Base-by-base conservation (phyloP, 2,888 invertebrate genomes). In the Conops quadrifasciatus region DNA sequence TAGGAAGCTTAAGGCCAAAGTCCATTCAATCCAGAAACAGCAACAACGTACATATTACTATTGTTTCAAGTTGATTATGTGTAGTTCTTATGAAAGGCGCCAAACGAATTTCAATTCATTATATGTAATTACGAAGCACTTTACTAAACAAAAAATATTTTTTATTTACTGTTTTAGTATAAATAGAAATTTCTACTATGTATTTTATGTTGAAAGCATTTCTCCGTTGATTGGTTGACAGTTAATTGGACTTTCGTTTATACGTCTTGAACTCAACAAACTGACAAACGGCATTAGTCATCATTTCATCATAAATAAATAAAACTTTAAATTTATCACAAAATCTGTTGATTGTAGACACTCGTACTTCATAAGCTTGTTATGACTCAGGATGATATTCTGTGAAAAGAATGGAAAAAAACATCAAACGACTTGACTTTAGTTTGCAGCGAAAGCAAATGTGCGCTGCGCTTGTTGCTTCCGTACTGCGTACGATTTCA, bases 261-360 rank as follows among this genome's bases (percentile, higher is more conserved):
- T 49, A n/a, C 49, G 45, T 24, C 21, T 47, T 47, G 21, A 43
- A 24, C 19, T 28, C 19, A 51, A n/a, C n/a, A n/a, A n/a, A 47
- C 9, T 47, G 13, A 26, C 49, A 9, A 24, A n/a, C 24, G n/a
- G 5, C 56, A 21, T 68, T 68, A 68, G 68, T 68, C 68, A 68
- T 68, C 28, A 16, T 51, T 68, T 51, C 51, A 36, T 49, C 28
- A 28, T 21, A 53, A 56, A 21, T 53, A 21, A 63, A n/a, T n/a
- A n/a, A n/a, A 19, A 28, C 36, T 30, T n/a, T 59, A 47, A 62
- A 68, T 68, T 51, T 68, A 68, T 68, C 36, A 28, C 21, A 30
- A 68, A 62, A 60, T 62, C 26, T 67, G 26, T 45, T 58, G 43
- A 45, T 67, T 58, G 43, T 11, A 58, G 36, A n/a, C n/a, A n/a